Base-by-base conservation (phyloP, 2,113 vertebrate species). In the Dipodomys stephensi region DNA sequence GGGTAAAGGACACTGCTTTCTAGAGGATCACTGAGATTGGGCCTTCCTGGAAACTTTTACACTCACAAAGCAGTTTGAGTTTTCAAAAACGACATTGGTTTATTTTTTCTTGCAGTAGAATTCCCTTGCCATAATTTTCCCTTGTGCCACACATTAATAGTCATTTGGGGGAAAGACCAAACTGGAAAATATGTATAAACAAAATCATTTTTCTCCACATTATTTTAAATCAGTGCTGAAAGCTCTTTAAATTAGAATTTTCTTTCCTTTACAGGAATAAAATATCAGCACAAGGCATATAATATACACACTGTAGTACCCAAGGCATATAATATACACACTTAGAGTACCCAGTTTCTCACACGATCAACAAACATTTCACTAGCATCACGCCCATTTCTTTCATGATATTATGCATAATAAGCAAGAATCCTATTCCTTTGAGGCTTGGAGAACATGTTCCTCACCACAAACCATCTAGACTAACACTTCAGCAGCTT, bases 401-500 rank as follows among this genome's bases (percentile, higher is more conserved):
- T n/a, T 79, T 10, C 64, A 65, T 89, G 15, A 57, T 93, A 44
- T 28, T 71, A 25, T 19, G 71, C 35, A n/a, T 8, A 46, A 16
- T 80, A 67, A 71, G 65, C 71, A 49, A 62, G 11, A 84, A 30
- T 82, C 18, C 46, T 49, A 35, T 19, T 78, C 19, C 25, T 60
- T 22, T 19, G 32, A 79, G 22, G 16, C 39, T 73, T 81, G 9
- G 3, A 69, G n/a, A 83, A 3, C 9, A n/a, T 76, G 71, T 39
- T n/a, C 92, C 64, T 88, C 68, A 78, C 23, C 69, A 73, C 78
- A 91, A 49, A 60, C 12, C 69, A 82, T 87, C 84, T 79, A 62
- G 83, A 94, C 74, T 76, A 73, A 81, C 35, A 85, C 11, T 53
- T 79, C 81, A 90, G 88, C 87, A 95, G 90, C 84, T 84, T 95